Evolutionary conservation across 2,797 vertebrate genomes (phyloP), one percentile per base, ranked within the genome.

Genomic region (Pampus argenteus): DNA sequence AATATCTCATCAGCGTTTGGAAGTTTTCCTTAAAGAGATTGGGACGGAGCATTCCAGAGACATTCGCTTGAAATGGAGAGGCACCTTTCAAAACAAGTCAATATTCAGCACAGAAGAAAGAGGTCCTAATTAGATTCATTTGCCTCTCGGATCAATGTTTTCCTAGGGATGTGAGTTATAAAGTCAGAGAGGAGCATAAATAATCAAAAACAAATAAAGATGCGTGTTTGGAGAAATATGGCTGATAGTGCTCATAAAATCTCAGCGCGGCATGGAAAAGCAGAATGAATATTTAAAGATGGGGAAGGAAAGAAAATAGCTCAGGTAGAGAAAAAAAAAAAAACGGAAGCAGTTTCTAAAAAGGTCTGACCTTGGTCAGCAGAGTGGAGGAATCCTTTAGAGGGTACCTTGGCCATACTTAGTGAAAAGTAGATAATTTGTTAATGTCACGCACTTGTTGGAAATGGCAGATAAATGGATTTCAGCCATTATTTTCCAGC

Each of bases 401-500:
- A 93, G 93, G 94, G 93, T 93, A 94, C 94, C 93, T 94, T 91
- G 90, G 89, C 91, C 94, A 94, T 94, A 95, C 95, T 95, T 94
- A 95, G 93, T 89, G 93, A 95, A 95, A 95, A 93, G 94, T 92
- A 94, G 93, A 94, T 95, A 93, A 95, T 95, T 95, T 92, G 92
- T 95, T 96, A 95, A 94, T 94, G 95, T 95, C 95, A 93, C 93
- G 89, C 91, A 95, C 92, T 94, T 94, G 94, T 94, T 95, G 92
- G 94, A 95, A 96, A 96, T 94, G 94, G 94, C 92, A 94, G 94
- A 96, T 95, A 96, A 96, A 95, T 96, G 95, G 94, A 96, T 95
- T 95, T 92, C 90, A 91, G 93, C 94, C 94, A 95, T 95, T 95
- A 95, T 95, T 95, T 94, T 92, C 92, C 82, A 59, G 93, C 92